Conservation (phyloP, 2,888 invertebrate genomes). For the Trisateles emortualis region DNA sequence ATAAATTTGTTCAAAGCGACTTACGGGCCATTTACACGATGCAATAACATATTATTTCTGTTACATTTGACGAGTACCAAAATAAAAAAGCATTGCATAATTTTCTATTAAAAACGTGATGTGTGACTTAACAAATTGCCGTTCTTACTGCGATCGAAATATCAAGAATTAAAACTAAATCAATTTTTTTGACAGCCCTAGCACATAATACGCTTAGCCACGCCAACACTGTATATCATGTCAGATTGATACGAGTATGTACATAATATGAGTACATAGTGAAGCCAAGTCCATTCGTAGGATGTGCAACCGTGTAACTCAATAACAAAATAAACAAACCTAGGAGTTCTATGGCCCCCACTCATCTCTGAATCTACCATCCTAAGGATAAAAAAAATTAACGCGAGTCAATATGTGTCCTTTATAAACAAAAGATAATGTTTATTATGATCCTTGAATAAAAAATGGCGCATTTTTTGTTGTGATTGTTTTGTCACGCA, state of each 20-base stretch:
- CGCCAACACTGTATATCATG: slow-evolving; percentile 48
- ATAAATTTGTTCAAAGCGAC: too few species aligned
- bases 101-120: too few species aligned
- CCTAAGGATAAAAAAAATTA: slow-evolving; percentile 84
- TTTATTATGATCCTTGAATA: slow-evolving; percentile 26
- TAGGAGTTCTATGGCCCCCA: slow-evolving; percentile 90
- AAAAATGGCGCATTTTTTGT: not conserved
- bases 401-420: slow-evolving; percentile 53
- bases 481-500: not conserved
- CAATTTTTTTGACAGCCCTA: too few species aligned
- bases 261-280: slow-evolving; percentile 47
- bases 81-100: too few species aligned
- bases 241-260: slow-evolving; percentile 55
- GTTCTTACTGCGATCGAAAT: too few species aligned
- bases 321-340: slow-evolving; percentile 88
- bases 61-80: too few species aligned
- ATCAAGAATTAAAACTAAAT: too few species aligned
- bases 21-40: too few species aligned
- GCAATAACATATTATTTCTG: too few species aligned
- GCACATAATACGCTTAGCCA: slow-evolving; percentile 35
- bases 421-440: slow-evolving; percentile 13
- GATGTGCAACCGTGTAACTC: slow-evolving; percentile 81
- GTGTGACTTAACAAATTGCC: too few species aligned
- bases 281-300: slow-evolving; percentile 47
- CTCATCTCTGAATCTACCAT: slow-evolving; percentile 89